These are phyloP conservation scores for Picus viridis DNA, from an alignment of 2,797 vertebrate genomes.

Conservation along the genomic window DNA sequence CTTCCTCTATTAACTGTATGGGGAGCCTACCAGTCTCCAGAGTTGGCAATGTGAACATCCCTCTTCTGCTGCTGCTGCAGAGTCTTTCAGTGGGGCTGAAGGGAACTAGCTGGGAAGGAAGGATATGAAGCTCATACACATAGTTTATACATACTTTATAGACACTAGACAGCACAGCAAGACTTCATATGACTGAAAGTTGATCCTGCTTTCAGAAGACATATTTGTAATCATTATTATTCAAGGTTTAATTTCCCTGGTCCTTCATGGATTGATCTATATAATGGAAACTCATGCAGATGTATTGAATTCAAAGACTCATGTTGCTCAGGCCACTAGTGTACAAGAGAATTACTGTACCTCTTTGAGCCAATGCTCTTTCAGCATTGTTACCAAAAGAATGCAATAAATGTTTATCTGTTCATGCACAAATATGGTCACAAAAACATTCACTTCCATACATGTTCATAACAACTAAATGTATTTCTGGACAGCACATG, in stretches of 20 bases:
- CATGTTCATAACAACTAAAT: not conserved
- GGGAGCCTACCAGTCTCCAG: not conserved
- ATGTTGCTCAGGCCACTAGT: not conserved
- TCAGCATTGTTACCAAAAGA: not conserved
- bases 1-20: not conserved
- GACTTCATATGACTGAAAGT: not conserved
- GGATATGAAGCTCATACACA: not conserved
- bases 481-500: not conserved
- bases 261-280: not conserved
- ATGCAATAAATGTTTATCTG: not conserved
- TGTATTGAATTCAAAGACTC: not conserved
- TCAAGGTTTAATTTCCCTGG: not conserved
- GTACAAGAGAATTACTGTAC: not conserved
- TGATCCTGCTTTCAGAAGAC: not conserved
- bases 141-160: not conserved
- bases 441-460: not conserved
- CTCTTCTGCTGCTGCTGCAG: not conserved
- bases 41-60: not conserved
- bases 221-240: not conserved
- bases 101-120: not conserved
- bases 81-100: not conserved
- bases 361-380: not conserved
- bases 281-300: not conserved
- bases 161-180: not conserved
- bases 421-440: not conserved